Base-by-base conservation (phyloP, 2,113 vertebrate species). In the Sisor rabdophorus region DNA sequence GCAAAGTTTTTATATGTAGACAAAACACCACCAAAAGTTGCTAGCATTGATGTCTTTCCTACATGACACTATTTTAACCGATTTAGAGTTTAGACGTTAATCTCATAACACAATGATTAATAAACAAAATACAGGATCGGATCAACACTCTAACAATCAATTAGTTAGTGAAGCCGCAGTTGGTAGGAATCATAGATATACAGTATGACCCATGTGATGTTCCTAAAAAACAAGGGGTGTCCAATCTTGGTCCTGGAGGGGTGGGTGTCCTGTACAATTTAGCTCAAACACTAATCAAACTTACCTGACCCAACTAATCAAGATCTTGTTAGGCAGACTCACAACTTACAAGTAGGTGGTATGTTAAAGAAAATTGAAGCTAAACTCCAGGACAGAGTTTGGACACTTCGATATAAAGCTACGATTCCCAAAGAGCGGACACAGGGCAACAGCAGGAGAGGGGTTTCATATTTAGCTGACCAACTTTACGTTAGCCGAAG, bases 401-500 rank as follows among this genome's bases (percentile, higher is more conserved):
- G 28, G 28, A 32, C n/a, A n/a, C n/a, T n/a, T n/a, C n/a, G n/a
- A 58, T 36, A 59, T 15, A 61, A 24, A 55, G 40, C 55, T 22
- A 61, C 17, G 55, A 55, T 60, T n/a, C 28, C 79, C 77, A 75
- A 79, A 73, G 60, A 12, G 53, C 48, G 73, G 74, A 83, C 76
- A 86, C 80, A 61, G 86, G 86, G 86, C 82, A 83, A 56, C 73
- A 85, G 72, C 69, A 79, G 72, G 75, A 77, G 54, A 74, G 71
- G 64, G 78, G 13, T 68, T 30, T 80, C 56, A 44, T 1, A 72
- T 55, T 60, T 11, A 52, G n/a, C 55, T 20, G 55, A n/a, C 0
- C 58, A 17, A 11, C 28, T 81, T 83, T 79, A 91, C 60, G 89
- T 89, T 63, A 87, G 72, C 13, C 85, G 17, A 58, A 83, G 84